Evolutionary conservation across 2,888 invertebrate species (phyloP).

Genomic region (Platycheirus rosarum): DNA sequence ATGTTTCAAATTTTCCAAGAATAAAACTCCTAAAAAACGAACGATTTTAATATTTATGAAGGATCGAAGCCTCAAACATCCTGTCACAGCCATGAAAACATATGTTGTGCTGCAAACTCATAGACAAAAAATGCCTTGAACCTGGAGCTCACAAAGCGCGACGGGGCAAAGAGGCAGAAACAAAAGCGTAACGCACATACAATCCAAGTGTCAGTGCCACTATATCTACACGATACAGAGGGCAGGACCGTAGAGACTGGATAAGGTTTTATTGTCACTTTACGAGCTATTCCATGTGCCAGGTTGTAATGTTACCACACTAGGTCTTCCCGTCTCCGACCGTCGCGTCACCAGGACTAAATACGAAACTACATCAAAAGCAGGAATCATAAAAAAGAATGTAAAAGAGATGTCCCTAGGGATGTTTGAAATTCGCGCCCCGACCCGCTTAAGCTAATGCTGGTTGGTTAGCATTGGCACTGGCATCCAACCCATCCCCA

Average conservation of each 20-base stretch:
- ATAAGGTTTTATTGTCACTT: constrained; percentile 68
- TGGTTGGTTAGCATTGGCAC: constrained; percentile 8
- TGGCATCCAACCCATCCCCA: not conserved
- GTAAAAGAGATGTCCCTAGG: constrained; percentile 65
- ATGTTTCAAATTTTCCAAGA: constrained; percentile 13
- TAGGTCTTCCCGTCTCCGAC: not conserved
- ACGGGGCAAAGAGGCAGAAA: not conserved
- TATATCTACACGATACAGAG: not conserved
- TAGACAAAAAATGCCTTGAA: constrained; percentile 25
- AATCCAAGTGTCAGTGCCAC: not conserved
- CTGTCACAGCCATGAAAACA: constrained; percentile 47
- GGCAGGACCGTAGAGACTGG: constrained; percentile 40
- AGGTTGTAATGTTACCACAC: constrained; percentile 60
- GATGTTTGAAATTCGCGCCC: constrained; percentile 28
- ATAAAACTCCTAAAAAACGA: constrained; percentile 10
- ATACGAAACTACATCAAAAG: constrained; percentile 66
- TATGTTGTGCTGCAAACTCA: constrained; percentile 30
- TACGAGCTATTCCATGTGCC: constrained; percentile 70
- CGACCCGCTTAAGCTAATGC: not conserved
- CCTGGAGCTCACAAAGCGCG: constrained; percentile 59
- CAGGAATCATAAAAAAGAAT: constrained; percentile 66
- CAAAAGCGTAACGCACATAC: constrained; percentile 24
- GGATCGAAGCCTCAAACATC: constrained; percentile 43
- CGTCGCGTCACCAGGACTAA: constrained; percentile 24
- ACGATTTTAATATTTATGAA: constrained; percentile 27